A percentile compares a stretch with the other conserved stretches of the same genome.
Conservation (phyloP, 2,797 vertebrate species). For the Brotogeris chrysoptera region DNA sequence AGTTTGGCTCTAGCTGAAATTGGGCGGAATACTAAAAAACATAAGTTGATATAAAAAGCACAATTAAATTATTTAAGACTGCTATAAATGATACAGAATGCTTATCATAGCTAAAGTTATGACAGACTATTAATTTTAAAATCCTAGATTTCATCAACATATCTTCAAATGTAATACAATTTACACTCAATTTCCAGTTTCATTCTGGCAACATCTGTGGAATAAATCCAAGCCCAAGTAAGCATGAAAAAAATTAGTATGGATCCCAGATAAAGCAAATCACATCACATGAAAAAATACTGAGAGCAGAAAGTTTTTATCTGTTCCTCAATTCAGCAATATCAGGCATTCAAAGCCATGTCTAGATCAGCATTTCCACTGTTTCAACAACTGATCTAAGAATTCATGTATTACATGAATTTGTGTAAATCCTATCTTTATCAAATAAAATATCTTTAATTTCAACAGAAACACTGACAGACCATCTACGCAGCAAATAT, state of each 20-base stretch:
- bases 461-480: neutral
- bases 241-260: neutral
- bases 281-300: neutral
- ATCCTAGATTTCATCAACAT: neutral
- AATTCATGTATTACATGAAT: neutral
- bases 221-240: neutral
- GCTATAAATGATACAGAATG: neutral
- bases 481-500: neutral
- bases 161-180: neutral
- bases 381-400: neutral
- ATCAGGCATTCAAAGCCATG: neutral
- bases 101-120: neutral
- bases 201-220: neutral
- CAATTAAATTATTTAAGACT: neutral
- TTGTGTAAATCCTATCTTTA: neutral
- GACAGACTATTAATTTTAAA: neutral
- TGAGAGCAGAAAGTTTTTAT: neutral
- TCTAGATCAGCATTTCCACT: neutral
- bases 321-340: neutral
- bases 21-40: constrained; percentile 89
- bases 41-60: neutral
- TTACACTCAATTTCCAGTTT: neutral
- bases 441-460: neutral
- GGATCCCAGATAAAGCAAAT: neutral
- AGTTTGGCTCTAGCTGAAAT: constrained; percentile 94